A percentile compares a stretch with the other conserved stretches of the same genome.
Conservation (phyloP, 1,140 invertebrate species). For the Ectropis grisescens region DNA sequence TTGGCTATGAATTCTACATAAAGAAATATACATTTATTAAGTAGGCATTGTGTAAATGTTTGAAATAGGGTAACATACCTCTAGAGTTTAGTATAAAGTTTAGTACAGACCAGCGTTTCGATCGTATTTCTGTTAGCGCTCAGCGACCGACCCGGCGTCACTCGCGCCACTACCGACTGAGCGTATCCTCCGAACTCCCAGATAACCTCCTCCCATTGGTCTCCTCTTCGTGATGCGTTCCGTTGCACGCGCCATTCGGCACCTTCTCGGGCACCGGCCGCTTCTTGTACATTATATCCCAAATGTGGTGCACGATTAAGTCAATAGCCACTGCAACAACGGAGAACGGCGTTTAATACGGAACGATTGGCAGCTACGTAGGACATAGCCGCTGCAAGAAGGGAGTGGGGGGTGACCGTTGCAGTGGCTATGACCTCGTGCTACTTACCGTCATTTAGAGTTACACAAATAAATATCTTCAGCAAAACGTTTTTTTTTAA, state of each 20-base stretch:
- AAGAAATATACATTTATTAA: no score
- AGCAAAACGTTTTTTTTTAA: no score
- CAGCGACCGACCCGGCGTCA: no score
- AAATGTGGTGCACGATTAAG: slow-evolving; percentile 98
- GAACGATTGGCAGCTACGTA: slow-evolving; percentile 43
- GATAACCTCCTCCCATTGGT: slow-evolving; percentile 35
- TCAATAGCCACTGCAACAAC: slow-evolving; percentile 97
- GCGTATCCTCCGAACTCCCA: slow-evolving; percentile 58
- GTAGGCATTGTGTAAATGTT: no score
- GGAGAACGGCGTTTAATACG: slow-evolving; percentile 38
- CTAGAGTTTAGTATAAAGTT: no score
- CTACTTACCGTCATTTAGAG: slow-evolving; percentile 38
- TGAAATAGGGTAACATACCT: no score
- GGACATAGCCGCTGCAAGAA: slow-evolving; percentile 65
- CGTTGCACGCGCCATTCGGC: slow-evolving; percentile 45
- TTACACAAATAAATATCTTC: no score
- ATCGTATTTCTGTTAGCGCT: no score
- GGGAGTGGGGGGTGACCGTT: slow-evolving; percentile 28
- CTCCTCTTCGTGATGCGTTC: slow-evolving; percentile 68
- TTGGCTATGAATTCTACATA: no score
- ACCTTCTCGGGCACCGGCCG: slow-evolving; percentile 44
- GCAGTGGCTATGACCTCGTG: slow-evolving; percentile 61
- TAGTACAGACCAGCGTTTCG: no score
- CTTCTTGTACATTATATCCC: slow-evolving; percentile 88
- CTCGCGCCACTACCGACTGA: slow-evolving; percentile 64